phyloP scores from a whole-genome alignment of 2,797 vertebrate genomes.

The Microchirus variegatus region DNA sequence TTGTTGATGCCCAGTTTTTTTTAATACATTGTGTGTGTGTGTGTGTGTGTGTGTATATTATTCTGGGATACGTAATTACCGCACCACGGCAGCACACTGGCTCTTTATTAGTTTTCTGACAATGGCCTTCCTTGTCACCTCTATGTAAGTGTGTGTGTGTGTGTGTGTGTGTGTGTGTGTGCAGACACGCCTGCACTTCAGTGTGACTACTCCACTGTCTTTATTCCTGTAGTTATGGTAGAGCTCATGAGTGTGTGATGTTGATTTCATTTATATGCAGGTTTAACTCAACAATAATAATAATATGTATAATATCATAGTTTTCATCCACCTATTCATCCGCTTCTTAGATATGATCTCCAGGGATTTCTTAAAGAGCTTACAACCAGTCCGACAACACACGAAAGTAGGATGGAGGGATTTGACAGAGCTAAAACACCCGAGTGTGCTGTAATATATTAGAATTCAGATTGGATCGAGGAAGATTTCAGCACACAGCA shows the following conservation, averaged over 20 bases:
- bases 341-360: constrained; percentile 44
- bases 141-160: constrained; percentile 15
- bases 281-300: constrained; percentile 33
- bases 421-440: constrained; percentile 33
- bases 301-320: constrained; percentile 42
- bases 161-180: too few species aligned
- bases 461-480: constrained; percentile 37
- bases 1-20: constrained; percentile 72
- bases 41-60: constrained; percentile 21
- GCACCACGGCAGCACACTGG: constrained; percentile 58
- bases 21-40: constrained; percentile 51
- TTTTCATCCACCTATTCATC: constrained; percentile 54
- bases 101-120: constrained; percentile 82
- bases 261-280: constrained; percentile 35
- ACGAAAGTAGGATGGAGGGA: constrained; percentile 50
- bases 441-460: constrained; percentile 12
- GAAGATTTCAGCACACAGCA: constrained; percentile 24
- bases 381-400: constrained; percentile 37
- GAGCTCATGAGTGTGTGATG: constrained; percentile 1
- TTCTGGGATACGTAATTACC: constrained; percentile 79
- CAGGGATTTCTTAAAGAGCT: constrained; percentile 57
- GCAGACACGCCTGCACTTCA: neutral
- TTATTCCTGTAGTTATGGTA: too few species aligned
- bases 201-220: constrained; percentile 15
- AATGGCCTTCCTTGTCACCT: constrained; percentile 58